Conservation (phyloP, 2,797 vertebrate species). For the Tokudaia muenninki region DNA sequence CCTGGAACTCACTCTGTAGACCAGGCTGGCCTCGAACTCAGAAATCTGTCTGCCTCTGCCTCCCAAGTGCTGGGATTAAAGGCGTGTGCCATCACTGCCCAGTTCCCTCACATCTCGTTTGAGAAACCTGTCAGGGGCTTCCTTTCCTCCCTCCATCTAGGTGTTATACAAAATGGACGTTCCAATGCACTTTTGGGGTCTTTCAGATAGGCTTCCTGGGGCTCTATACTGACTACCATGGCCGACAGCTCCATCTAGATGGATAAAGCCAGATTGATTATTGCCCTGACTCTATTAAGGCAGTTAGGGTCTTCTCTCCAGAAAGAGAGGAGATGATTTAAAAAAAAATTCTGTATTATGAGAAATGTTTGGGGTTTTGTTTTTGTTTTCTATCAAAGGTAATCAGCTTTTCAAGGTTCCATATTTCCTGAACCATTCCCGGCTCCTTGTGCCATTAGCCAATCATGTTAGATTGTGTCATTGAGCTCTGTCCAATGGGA, state of each 20-base stretch:
- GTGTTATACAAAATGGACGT: neutral
- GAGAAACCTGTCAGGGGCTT: neutral
- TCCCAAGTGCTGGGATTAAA: too few relatives aligned
- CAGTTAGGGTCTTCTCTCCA: neutral
- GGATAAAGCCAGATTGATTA: neutral
- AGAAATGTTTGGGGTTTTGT: neutral
- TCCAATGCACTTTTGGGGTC: neutral
- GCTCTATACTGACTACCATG: neutral
- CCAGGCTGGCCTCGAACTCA: too few relatives aligned
- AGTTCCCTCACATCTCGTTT: neutral
- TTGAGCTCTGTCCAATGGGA: neutral
- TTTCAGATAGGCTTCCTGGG: neutral
- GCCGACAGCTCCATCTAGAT: neutral
- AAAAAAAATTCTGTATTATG: neutral
- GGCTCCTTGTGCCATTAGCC: neutral
- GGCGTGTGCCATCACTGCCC: too few relatives aligned
- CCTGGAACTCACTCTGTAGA: too few relatives aligned
- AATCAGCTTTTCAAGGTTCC: neutral
- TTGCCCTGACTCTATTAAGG: neutral
- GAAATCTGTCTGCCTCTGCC: too few relatives aligned
- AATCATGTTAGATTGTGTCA: too few relatives aligned
- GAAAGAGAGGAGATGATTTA: neutral
- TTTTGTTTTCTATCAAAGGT: neutral
- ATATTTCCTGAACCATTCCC: too few relatives aligned
- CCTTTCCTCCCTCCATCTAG: neutral